Conservation (phyloP, 2,888 invertebrate genomes). For the Tethea ocularis region DNA sequence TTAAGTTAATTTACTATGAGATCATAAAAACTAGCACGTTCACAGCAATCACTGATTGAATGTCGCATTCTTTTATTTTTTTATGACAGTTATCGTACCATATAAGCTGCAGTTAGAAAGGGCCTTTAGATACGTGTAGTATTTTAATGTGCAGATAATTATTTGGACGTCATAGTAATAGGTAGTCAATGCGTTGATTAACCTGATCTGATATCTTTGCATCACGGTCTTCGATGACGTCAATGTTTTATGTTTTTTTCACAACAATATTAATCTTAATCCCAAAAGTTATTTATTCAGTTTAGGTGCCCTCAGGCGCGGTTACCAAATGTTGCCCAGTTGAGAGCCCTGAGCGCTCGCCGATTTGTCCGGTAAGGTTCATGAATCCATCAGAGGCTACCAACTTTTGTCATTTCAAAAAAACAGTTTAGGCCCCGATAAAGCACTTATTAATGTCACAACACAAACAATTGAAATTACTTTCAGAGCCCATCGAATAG, state of each 20-base stretch:
- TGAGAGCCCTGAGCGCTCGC: too few relatives aligned
- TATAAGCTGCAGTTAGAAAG: background rate
- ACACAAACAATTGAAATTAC: too few relatives aligned
- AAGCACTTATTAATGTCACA: too few relatives aligned
- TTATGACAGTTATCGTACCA: background rate
- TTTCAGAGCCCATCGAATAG: too few relatives aligned
- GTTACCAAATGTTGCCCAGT: too few relatives aligned
- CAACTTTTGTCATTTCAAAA: too few relatives aligned
- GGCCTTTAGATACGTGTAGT: background rate
- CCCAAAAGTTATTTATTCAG: too few relatives aligned
- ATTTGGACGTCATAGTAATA: background rate
- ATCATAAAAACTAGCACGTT: conserved; percentile 4
- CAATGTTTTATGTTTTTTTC: background rate
- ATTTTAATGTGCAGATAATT: background rate
- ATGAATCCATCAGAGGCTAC: too few relatives aligned
- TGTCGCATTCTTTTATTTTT: background rate
- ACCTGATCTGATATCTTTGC: background rate
- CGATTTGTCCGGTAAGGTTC: too few relatives aligned
- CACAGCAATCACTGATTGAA: conserved; percentile 1
- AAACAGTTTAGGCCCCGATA: too few relatives aligned
- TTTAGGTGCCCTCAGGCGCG: too few relatives aligned
- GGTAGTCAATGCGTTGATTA: background rate
- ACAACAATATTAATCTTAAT: background rate
- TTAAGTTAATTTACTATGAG: conserved; percentile 3
- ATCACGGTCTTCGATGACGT: background rate